Evolutionary conservation across 2,888 invertebrate genomes (phyloP), one percentile per base, ranked within the genome.

Genomic region (Theretra japonica): DNA sequence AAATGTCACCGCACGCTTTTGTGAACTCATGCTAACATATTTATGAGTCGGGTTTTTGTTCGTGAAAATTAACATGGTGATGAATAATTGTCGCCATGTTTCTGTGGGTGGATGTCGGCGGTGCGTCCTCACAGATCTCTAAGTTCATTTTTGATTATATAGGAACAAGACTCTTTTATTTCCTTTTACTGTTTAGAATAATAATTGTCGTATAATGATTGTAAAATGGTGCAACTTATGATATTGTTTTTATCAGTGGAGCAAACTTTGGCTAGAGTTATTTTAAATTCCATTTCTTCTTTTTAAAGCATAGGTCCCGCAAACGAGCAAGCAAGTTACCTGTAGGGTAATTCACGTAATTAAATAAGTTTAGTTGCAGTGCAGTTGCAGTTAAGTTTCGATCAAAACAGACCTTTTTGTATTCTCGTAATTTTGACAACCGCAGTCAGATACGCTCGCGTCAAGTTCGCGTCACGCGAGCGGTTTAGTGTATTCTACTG

Each of bases 141-240:
- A 86, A 78, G 77, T 74, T 83, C 85, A 87, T 87, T 87, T 87
- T 87, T 77, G 79, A 81, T 28, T 77, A 76, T 73, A 75, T 21
- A 28, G 60, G 50, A 59, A 21, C n/a, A 59, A 60, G 30, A 28
- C 33, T 19, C 19, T 30, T 60, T 5, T 41, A 23, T 41, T 65
- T 41, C 41, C 62, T 41, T 41, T 65, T 21, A 41, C 15, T 21
- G 17, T 59, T 2, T 17, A 59, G 15, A 15, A 6, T 33, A n/a
- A 17, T 30, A 60, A n/a, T 60, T 30, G 19, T 8, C n/a, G 33
- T 28, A n/a, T 28, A 3, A 2, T 15, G 48, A 5, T 48, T 5
- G n/a, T 23, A 23, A 58, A 11, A 25, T 58, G 0, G 30, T 60
- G 17, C 28, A 59, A 30, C n/a, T 30, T 60, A 30, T 19, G 28